phyloP scores from a whole-genome alignment of 2,113 vertebrate species.

The Megaleporinus macrocephalus region DNA sequence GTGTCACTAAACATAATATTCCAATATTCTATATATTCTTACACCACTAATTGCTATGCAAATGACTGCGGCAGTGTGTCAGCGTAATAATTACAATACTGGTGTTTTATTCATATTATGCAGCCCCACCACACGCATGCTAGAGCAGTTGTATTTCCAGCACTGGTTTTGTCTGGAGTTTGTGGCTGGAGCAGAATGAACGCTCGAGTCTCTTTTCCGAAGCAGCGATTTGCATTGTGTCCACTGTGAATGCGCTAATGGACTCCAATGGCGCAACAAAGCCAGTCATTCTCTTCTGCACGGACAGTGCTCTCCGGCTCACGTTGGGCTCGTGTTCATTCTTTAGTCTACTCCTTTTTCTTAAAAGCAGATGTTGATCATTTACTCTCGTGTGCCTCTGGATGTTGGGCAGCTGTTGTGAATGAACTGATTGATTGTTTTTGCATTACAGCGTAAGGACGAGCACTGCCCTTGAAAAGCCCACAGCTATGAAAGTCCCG shows the following conservation, averaged over 20 bases:
- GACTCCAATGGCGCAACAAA: slow-evolving; percentile 34
- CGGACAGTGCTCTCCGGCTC: slow-evolving; percentile 15
- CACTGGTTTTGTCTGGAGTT: not conserved
- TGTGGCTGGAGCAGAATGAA: slow-evolving; percentile 11
- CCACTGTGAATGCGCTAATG: slow-evolving; percentile 27
- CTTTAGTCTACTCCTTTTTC: not conserved
- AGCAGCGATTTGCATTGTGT: not conserved
- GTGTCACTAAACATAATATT: too few species aligned
- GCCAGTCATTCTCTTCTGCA: slow-evolving; percentile 28
- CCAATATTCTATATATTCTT: too few species aligned
- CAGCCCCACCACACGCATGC: not conserved
- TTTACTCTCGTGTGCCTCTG: slow-evolving; percentile 38
- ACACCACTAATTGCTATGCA: too few species aligned
- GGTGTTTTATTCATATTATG: too few species aligned
- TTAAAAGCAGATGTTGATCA: slow-evolving; percentile 46
- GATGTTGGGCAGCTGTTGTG: slow-evolving; percentile 36
- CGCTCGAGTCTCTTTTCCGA: not conserved
- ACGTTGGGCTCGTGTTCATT: slow-evolving; percentile 3
- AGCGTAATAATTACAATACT: too few species aligned
- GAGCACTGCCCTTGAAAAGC: not conserved
- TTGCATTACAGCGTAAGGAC: slow-evolving; percentile 1
- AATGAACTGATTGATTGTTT: slow-evolving; percentile 29
- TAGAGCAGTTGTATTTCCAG: not conserved
- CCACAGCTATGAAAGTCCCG: not conserved
- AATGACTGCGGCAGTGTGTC: too few species aligned